A percentile compares a stretch with the other conserved stretches of the same genome.
Conservation (phyloP, 2,113 vertebrate species). For the Eidolon helvum region DNA sequence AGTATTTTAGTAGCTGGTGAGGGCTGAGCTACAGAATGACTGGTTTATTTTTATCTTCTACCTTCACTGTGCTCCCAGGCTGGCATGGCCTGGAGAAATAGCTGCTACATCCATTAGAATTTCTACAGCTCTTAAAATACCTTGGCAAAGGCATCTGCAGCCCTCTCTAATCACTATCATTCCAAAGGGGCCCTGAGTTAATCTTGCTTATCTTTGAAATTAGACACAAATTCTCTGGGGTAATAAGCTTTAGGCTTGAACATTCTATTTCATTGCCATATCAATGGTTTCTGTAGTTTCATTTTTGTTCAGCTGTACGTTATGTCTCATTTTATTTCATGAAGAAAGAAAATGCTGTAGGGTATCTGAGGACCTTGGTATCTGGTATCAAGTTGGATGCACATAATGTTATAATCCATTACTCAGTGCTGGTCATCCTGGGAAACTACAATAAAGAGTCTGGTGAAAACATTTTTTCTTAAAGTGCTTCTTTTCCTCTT, state of each 20-base stretch:
- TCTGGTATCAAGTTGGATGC: neutral
- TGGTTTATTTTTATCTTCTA: constrained; percentile 47
- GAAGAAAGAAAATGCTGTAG: constrained; percentile 10
- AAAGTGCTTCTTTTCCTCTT: constrained; percentile 23
- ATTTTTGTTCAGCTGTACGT: neutral
- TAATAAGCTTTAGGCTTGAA: neutral
- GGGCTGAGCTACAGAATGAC: neutral
- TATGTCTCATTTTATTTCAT: constrained; percentile 30
- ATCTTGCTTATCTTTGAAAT: constrained; percentile 14
- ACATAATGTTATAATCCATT: neutral
- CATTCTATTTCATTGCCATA: neutral
- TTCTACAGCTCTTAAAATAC: neutral
- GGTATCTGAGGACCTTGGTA: neutral
- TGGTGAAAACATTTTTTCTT: neutral
- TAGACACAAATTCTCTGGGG: neutral
- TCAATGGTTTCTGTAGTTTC: neutral
- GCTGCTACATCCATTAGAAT: constrained; percentile 13
- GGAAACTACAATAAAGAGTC: neutral
- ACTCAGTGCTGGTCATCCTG: neutral
- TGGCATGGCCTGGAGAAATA: neutral
- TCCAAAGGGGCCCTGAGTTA: neutral
- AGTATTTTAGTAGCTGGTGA: neutral
- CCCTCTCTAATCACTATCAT: neutral
- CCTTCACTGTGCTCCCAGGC: neutral
- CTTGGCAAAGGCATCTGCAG: neutral